Evolutionary conservation across 2,888 invertebrate species (phyloP), one percentile per base, ranked within the genome.

Genomic region (Rhogogaster chlorosoma): DNA sequence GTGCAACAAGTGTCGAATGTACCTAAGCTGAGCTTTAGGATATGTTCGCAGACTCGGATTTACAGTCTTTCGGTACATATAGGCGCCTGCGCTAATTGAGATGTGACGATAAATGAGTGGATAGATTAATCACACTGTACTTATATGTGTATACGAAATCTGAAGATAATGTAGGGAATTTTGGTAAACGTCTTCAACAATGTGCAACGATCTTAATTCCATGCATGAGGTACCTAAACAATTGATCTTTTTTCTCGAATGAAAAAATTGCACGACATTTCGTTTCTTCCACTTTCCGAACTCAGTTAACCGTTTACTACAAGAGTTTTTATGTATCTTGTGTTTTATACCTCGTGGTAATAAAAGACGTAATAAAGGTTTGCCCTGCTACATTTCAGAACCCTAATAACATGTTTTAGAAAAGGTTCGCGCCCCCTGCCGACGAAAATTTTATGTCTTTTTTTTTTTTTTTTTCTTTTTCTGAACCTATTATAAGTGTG

Each of bases 1-100:
- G 61, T 61, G 80, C 80, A 80, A 80, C 80, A 80, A 80, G 80
- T 80, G 80, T 80, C 61, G 38, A 80, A 61, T 61, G 61, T 80
- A n/a, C n/a, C n/a, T n/a, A 36, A 80, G 80, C 80, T 12, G 38
- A 80, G 80, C 57, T 61, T 61, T 38, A 61, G 57, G 22, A 36
- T 67, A 67, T 18, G 18, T 67, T 32, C 29, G 32, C 67, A 32
- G 15, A 32, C 29, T 67, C 32, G 67, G 32, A 67, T 67, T 67
- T 67, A 67, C 32, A 67, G 32, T 67, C 67, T 32, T 32, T 5
- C 18, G 67, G 15, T 32, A 61, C 0, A 61, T 22, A 10, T 10
- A 61, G 61, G 26, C 61, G 4, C 26, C 61, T 22, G 26, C 10
- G 61, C 12, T 61, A 12, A 26, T 61, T 61, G 9, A 10, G 61